These are phyloP conservation scores for Drosophila kikkawai DNA, from an alignment of 1,140 invertebrate species.

Conservation along the genomic window DNA sequence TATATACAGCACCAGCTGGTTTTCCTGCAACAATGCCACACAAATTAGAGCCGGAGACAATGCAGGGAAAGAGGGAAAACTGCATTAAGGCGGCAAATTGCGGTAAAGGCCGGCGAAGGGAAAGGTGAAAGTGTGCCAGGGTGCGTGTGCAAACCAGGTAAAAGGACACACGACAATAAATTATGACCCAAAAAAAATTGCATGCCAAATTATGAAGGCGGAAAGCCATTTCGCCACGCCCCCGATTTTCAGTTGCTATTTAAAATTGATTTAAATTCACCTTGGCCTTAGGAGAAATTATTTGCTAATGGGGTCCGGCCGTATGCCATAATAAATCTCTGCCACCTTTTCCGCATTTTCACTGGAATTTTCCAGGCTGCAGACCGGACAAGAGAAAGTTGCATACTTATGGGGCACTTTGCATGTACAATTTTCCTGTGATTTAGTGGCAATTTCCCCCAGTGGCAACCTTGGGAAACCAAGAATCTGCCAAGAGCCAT, in stretches of 20 bases:
- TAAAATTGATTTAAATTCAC: conserved; percentile 79
- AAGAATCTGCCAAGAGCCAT: conserved; percentile 17
- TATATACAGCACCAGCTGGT: conserved; percentile 34
- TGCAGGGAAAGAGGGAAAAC: conserved; percentile 31
- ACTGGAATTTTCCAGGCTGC: conserved; percentile 48
- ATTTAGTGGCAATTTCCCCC: conserved; percentile 45
- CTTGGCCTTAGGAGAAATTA: conserved; percentile 42
- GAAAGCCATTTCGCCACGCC: conserved; percentile 55
- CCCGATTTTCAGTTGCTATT: conserved; percentile 55
- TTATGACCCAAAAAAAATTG: conserved; percentile 64
- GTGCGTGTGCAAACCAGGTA: conserved; percentile 39
- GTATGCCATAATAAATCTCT: conserved; percentile 70
- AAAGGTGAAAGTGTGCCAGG: conserved; percentile 75
- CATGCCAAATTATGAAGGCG: conserved; percentile 64
- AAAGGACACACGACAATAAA: conserved; percentile 63
- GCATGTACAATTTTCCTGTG: conserved; percentile 34
- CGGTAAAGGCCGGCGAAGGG: conserved; percentile 39
- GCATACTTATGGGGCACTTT: conserved; percentile 51
- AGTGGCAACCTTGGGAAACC: conserved; percentile 28
- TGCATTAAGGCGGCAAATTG: conserved; percentile 62
- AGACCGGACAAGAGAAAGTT: conserved; percentile 30
- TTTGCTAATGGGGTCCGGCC: conserved; percentile 42
- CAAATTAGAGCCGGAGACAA: conserved; percentile 63
- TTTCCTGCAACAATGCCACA: conserved; percentile 62
- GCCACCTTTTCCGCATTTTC: conserved; percentile 40